Evolutionary conservation across 2,888 invertebrate species (phyloP).

Genomic region (Phalera bucephala): DNA sequence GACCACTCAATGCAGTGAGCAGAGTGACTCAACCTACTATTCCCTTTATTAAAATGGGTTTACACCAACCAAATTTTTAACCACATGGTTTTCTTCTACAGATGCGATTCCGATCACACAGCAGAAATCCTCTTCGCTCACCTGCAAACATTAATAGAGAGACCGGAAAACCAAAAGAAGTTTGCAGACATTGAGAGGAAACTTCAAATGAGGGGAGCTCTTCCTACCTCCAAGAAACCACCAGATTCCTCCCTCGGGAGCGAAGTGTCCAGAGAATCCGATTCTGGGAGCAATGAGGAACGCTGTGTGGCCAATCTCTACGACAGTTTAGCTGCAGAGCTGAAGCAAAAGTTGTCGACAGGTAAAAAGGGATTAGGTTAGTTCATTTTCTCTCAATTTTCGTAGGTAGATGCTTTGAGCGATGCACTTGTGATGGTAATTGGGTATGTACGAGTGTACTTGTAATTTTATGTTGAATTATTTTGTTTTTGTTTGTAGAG

Average conservation of each 20-base stretch:
- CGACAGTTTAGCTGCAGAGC: constrained; percentile 95
- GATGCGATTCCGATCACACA: constrained; percentile 96
- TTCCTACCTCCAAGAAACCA: constrained; percentile 84
- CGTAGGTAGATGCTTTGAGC: constrained; percentile 50
- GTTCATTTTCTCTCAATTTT: constrained; percentile 47
- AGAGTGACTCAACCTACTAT: no score
- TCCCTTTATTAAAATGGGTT: no score
- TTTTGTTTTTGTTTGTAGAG: no score
- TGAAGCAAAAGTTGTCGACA: constrained; percentile 86
- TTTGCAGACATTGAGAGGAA: constrained; percentile 90
- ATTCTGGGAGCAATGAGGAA: constrained; percentile 88
- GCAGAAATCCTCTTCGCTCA: constrained; percentile 94
- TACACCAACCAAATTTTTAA: background rate
- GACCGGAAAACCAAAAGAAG: constrained; percentile 93
- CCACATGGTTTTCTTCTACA: constrained; percentile 32
- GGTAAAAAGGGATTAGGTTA: constrained; percentile 80
- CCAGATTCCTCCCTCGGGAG: constrained; percentile 90
- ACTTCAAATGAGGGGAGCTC: constrained; percentile 79
- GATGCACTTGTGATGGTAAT: no score
- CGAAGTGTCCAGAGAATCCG: constrained; percentile 87
- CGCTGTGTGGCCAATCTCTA: constrained; percentile 90
- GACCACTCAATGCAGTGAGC: no score
- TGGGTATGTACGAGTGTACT: no score
- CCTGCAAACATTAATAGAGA: constrained; percentile 90
- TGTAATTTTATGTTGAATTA: no score